These are phyloP conservation scores for Cyanoramphus novaezelandiae DNA, from an alignment of 2,113 vertebrate species.

Conservation along the genomic window DNA sequence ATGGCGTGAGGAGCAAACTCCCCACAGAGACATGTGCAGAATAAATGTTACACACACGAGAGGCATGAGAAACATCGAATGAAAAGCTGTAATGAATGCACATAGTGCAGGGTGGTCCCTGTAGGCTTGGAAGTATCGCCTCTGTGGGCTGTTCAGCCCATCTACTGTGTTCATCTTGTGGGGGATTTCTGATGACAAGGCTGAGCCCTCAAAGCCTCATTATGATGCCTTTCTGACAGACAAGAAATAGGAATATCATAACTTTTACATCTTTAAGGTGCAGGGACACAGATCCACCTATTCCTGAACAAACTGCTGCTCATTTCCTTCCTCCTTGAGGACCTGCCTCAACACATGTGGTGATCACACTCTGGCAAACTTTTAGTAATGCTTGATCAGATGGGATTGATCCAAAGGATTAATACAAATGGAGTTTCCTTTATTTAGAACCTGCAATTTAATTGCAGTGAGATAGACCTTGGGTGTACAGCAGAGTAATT, in stretches of 20 bases:
- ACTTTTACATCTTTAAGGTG: neutral
- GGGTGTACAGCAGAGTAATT: neutral
- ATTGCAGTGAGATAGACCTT: neutral
- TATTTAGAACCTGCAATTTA: neutral
- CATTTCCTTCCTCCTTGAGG: neutral
- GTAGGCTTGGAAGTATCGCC: neutral
- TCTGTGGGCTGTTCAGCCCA: neutral
- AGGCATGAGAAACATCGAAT: neutral
- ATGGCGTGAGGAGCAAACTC: neutral
- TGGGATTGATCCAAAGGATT: neutral
- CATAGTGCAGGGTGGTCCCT: neutral
- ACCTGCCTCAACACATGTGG: neutral
- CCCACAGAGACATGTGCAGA: neutral
- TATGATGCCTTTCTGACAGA: neutral
- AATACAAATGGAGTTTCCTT: neutral
- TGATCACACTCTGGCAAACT: neutral
- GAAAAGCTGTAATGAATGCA: neutral
- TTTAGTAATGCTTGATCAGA: neutral
- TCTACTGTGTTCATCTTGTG: neutral
- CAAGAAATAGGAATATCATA: neutral
- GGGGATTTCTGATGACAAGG: neutral
- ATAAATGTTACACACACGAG: neutral
- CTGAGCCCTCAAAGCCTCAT: neutral
- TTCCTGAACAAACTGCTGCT: neutral
- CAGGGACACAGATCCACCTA: neutral